phyloP scores from a whole-genome alignment of 2,113 vertebrate genomes.

The Odocoileus virginianus region DNA sequence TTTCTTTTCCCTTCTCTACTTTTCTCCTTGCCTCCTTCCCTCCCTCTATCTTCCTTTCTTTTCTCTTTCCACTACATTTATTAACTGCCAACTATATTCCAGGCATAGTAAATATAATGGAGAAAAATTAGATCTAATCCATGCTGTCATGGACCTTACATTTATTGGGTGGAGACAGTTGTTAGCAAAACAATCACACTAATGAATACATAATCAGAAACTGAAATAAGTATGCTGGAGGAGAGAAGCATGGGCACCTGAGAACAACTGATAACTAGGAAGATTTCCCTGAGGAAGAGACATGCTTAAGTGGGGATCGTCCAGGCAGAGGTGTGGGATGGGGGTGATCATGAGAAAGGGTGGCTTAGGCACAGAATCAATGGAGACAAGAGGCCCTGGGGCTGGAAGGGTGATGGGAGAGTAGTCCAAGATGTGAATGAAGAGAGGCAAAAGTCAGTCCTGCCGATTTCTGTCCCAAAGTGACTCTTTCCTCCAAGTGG shows the following conservation, averaged over 20 bases:
- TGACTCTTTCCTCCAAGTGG: neutral
- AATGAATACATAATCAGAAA: neutral
- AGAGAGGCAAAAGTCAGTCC: neutral
- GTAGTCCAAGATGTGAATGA: neutral
- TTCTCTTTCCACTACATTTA: neutral
- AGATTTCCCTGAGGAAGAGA: neutral
- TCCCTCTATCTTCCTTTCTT: neutral
- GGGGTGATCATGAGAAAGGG: neutral
- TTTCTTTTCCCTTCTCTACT: neutral
- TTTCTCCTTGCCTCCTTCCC: neutral
- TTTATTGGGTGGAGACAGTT: neutral
- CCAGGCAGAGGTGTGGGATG: neutral
- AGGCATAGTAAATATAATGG: neutral
- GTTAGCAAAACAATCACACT: neutral
- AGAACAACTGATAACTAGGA: neutral
- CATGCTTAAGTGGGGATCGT: neutral
- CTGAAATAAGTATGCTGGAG: neutral
- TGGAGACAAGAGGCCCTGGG: neutral
- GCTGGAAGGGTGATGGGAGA: neutral
- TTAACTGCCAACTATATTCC: neutral
- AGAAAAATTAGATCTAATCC: neutral
- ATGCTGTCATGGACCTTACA: neutral
- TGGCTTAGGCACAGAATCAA: too few species aligned
- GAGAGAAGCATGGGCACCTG: neutral
- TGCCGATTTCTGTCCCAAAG: neutral